Conservation (phyloP, 2,113 vertebrate genomes). For the Cyanoramphus novaezelandiae region DNA sequence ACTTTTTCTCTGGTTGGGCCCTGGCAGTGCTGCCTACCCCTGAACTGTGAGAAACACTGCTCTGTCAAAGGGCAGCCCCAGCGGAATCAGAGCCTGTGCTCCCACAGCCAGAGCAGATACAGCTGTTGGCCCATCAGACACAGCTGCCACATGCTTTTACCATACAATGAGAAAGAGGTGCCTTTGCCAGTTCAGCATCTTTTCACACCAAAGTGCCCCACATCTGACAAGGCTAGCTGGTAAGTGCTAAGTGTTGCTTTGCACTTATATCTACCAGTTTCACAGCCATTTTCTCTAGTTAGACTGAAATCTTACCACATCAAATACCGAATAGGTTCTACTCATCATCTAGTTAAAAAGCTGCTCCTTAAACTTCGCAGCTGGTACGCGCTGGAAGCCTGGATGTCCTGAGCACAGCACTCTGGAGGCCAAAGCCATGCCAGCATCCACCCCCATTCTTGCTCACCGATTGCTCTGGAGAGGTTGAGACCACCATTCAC, state of each 20-base stretch:
- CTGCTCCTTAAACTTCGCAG: rapidly evolving
- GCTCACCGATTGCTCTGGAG: slow-evolving; percentile 93
- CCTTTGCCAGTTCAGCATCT: neutral
- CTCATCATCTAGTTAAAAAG: too few species aligned
- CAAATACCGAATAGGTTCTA: neutral
- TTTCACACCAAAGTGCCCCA: neutral
- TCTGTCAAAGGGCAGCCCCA: neutral
- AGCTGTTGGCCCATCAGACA: neutral
- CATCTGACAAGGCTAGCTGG: neutral
- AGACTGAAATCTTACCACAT: neutral
- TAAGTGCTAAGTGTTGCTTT: neutral
- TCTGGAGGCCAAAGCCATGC: neutral
- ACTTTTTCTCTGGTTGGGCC: neutral
- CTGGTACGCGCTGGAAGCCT: neutral
- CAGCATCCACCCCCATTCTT: neutral
- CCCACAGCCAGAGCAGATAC: neutral
- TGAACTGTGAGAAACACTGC: neutral
- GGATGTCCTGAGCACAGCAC: rapidly evolving
- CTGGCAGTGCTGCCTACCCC: neutral
- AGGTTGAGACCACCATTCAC: slow-evolving; percentile 98
- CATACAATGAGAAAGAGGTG: neutral
- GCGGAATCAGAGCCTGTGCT: neutral
- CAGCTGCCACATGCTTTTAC: neutral
- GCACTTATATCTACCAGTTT: neutral
- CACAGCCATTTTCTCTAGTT: rapidly evolving